Conservation (phyloP, 2,797 vertebrate genomes). For the Lacerta viridis region DNA sequence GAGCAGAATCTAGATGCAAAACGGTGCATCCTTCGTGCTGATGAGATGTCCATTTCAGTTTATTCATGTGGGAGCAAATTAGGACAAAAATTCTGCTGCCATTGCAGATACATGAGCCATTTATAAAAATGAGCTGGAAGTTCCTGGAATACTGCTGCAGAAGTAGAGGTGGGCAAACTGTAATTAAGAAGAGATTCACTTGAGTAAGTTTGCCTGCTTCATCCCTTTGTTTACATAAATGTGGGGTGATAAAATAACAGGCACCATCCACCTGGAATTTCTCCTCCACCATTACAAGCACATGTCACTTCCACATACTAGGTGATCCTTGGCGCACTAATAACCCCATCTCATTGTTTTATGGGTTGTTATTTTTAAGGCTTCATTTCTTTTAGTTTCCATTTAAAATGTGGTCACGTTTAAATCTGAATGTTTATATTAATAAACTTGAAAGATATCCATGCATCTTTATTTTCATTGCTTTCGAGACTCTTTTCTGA, state of each 20-base stretch:
- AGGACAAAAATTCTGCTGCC: slow-evolving; percentile 48
- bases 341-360: background rate
- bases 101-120: background rate
- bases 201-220: background rate
- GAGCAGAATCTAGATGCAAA: slow-evolving; percentile 62
- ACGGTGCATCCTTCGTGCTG: slow-evolving; percentile 43
- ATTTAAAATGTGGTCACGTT: background rate
- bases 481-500: background rate
- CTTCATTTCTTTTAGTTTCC: background rate
- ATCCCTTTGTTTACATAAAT: slow-evolving; percentile 7
- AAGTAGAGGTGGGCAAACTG: background rate
- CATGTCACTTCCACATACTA: background rate
- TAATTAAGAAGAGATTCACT: slow-evolving; percentile 37
- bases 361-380: background rate
- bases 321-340: background rate
- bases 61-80: slow-evolving; percentile 48
- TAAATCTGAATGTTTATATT: background rate
- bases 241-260: slow-evolving; percentile 15
- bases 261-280: slow-evolving; percentile 1
- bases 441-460: background rate
- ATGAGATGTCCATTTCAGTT: slow-evolving; percentile 47
- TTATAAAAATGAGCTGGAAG: background rate
- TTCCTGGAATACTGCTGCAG: slow-evolving; percentile 16
- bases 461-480: background rate
- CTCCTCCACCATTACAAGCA: background rate